Evolutionary conservation across 92 coral and sea anemone genomes (phyloP).

Genomic region (Plumapathes pennacea): DNA sequence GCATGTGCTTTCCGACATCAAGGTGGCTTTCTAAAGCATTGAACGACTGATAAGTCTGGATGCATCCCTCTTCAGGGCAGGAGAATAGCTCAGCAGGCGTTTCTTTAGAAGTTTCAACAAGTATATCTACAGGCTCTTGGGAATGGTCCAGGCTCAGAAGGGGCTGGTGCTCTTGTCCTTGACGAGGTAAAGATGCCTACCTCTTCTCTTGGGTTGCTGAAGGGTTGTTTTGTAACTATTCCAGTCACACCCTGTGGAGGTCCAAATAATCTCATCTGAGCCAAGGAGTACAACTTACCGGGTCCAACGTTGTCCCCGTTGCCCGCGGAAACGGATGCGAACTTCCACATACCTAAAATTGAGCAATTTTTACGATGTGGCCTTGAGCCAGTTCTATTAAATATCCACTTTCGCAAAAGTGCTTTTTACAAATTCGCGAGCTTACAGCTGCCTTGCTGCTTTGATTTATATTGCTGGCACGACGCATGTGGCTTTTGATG

Average conservation of each 20-base stretch:
- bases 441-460: conserved; percentile 41
- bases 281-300: conserved; percentile 19
- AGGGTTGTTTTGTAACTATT: neutral
- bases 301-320: conserved; percentile 28
- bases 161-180: neutral
- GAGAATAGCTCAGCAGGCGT: neutral
- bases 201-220: conserved; percentile 20
- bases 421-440: conserved; percentile 37
- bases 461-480: conserved; percentile 45
- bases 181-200: conserved; percentile 6
- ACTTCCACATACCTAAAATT: no score
- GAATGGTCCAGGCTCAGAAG: neutral
- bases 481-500: conserved; percentile 49
- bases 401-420: conserved; percentile 49
- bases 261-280: conserved; percentile 3
- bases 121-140: no score
- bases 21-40: conserved; percentile 18
- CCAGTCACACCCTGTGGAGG: conserved; percentile 19
- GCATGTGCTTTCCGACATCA: conserved; percentile 32
- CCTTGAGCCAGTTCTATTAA: no score
- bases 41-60: conserved; percentile 11
- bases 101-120: neutral
- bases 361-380: no score
- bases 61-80: conserved; percentile 33
- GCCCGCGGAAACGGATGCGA: no score